Conservation (phyloP, 2,888 invertebrate species). For the Ophraella communa region DNA sequence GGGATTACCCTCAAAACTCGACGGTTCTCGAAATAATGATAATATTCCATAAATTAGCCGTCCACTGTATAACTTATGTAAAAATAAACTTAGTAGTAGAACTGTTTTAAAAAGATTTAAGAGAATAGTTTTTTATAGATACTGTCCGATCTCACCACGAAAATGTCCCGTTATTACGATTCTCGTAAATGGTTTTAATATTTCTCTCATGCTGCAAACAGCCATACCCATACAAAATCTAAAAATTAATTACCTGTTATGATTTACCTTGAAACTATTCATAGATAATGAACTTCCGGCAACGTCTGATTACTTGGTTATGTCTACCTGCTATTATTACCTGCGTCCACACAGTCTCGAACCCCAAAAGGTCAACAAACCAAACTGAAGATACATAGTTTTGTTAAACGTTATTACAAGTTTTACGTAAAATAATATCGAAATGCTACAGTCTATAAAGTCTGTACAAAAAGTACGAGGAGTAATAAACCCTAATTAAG, state of each 20-base stretch:
- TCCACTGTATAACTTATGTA: too few relatives aligned
- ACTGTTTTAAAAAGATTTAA: too few relatives aligned
- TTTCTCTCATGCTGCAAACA: background rate
- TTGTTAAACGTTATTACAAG: too few relatives aligned
- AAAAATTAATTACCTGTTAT: conserved; percentile 18
- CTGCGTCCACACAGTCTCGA: conserved; percentile 10
- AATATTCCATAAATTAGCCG: too few relatives aligned
- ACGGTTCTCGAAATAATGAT: too few relatives aligned
- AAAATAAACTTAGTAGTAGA: too few relatives aligned
- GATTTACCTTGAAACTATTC: conserved; percentile 25
- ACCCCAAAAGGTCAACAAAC: conserved; percentile 14
- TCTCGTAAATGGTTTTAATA: background rate
- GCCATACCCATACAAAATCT: background rate
- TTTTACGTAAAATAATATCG: too few relatives aligned
- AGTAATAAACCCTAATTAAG: too few relatives aligned
- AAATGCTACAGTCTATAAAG: background rate
- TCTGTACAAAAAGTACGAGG: too few relatives aligned
- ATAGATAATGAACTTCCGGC: conserved; percentile 31
- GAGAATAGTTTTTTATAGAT: too few relatives aligned
- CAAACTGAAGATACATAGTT: conserved; percentile 10
- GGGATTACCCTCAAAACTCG: too few relatives aligned
- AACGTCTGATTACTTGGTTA: conserved; percentile 10
- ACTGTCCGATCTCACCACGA: too few relatives aligned
- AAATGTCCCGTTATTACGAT: background rate
- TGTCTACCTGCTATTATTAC: background rate